Conservation (phyloP, 2,797 vertebrate species). For the Clarias fuscus region DNA sequence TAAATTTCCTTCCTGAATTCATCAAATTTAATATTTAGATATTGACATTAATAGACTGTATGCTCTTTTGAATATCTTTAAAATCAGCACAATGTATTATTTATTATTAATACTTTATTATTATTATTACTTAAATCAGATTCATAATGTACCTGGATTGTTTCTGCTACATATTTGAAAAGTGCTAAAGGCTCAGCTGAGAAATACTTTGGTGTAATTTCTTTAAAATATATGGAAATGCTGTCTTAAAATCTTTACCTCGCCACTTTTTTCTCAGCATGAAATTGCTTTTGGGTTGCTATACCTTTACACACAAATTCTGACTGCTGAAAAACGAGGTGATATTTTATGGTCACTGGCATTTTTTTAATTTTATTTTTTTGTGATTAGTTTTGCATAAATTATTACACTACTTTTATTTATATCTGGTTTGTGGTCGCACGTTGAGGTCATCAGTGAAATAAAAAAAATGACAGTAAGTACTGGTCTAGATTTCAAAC, state of each 20-base stretch:
- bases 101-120: neutral
- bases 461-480: constrained; percentile 49
- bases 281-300: neutral
- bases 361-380: neutral
- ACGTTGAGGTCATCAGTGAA: constrained; percentile 37
- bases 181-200: constrained; percentile 20
- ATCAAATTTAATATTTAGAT: neutral
- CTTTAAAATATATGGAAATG: neutral
- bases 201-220: constrained; percentile 4
- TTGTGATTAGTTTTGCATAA: constrained; percentile 1
- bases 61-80: neutral
- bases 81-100: constrained; percentile 6
- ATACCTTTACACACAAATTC: neutral
- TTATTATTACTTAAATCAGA: neutral
- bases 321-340: neutral
- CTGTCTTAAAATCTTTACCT: neutral
- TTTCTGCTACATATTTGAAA: constrained; percentile 32
- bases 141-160: constrained; percentile 12
- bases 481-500: constrained; percentile 43
- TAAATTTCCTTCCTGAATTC: neutral
- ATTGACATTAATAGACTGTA: neutral
- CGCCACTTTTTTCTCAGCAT: neutral
- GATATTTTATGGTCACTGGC: neutral
- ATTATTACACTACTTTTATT: constrained; percentile 18
- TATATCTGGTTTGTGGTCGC: constrained; percentile 12